Conservation (phyloP, 1,140 invertebrate species). For the Brachystomella parvula region DNA sequence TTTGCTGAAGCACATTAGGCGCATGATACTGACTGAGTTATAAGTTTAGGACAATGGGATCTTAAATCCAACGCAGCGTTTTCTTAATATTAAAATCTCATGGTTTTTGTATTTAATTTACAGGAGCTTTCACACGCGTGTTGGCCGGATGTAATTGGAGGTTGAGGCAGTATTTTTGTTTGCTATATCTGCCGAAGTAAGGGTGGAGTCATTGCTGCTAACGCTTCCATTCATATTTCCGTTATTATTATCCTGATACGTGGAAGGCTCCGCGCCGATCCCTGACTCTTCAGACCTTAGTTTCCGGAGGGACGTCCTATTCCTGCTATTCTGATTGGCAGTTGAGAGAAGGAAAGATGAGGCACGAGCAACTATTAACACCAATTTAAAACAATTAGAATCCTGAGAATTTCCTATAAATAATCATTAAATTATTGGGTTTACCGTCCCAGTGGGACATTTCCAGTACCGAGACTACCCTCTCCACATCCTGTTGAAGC, state of each 20-base stretch:
- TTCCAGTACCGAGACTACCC: slow-evolving; percentile 28
- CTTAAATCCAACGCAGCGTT: too few species aligned
- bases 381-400: too few species aligned
- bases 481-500: slow-evolving; percentile 15
- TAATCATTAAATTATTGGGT: too few species aligned
- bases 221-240: too few species aligned
- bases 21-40: too few species aligned
- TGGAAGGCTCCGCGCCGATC: not conserved
- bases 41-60: too few species aligned
- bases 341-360: not conserved
- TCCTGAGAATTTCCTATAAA: too few species aligned
- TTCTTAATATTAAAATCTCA: too few species aligned
- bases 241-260: not conserved
- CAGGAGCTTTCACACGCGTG: slow-evolving; percentile 14
- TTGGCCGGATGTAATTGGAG: slow-evolving; percentile 19
- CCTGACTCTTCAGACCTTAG: not conserved
- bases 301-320: not conserved
- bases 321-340: not conserved
- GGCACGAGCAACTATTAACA: slow-evolving; percentile 5
- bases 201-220: too few species aligned
- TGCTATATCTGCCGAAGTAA: too few species aligned
- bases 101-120: too few species aligned
- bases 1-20: too few species aligned
- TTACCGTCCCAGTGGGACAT: slow-evolving; percentile 37
- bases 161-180: not conserved